phyloP scores from a whole-genome alignment of 1,140 invertebrate species.

The Charaxes varanes region DNA sequence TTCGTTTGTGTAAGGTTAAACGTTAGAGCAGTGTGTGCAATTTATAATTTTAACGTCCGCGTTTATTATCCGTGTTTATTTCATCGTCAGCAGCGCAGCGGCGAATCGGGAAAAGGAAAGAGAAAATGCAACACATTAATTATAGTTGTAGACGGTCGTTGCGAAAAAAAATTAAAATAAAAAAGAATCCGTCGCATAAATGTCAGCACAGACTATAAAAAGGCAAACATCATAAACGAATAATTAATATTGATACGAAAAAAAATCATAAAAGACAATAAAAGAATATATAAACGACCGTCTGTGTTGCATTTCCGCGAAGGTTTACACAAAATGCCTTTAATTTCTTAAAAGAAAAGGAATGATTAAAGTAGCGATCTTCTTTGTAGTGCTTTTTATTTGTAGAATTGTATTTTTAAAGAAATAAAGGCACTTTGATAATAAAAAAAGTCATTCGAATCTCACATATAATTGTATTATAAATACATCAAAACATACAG shows the following conservation, averaged over 20 bases:
- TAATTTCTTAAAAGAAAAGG: slow-evolving; percentile 18
- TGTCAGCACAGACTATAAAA: slow-evolving; percentile 63
- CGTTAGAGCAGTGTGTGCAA: too few relatives aligned
- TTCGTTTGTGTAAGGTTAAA: too few relatives aligned
- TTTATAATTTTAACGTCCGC: too few relatives aligned
- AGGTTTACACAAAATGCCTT: slow-evolving; percentile 34
- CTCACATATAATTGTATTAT: slow-evolving; percentile 48
- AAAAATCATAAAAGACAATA: slow-evolving; percentile 13
- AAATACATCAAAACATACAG: slow-evolving; percentile 54
- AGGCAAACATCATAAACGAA: slow-evolving; percentile 16
- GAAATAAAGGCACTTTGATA: slow-evolving; percentile 10
- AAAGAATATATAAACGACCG: slow-evolving; percentile 43
- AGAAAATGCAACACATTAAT: slow-evolving; percentile 70
- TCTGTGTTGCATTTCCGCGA: slow-evolving; percentile 72
- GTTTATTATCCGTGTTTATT: too few relatives aligned
- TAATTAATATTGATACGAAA: slow-evolving; percentile 13
- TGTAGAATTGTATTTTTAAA: too few relatives aligned
- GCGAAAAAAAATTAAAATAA: slow-evolving; percentile 25
- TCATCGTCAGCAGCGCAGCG: slow-evolving; percentile 21
- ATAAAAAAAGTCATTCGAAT: slow-evolving; percentile 24
- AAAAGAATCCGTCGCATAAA: slow-evolving; percentile 51
- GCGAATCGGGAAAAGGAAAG: slow-evolving; percentile 59
- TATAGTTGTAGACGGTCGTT: slow-evolving; percentile 45
- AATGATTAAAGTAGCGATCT: too few relatives aligned
- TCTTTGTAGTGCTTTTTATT: too few relatives aligned